phyloP scores from a whole-genome alignment of 2,113 vertebrate genomes.

The Rhinichthys klamathensis region DNA sequence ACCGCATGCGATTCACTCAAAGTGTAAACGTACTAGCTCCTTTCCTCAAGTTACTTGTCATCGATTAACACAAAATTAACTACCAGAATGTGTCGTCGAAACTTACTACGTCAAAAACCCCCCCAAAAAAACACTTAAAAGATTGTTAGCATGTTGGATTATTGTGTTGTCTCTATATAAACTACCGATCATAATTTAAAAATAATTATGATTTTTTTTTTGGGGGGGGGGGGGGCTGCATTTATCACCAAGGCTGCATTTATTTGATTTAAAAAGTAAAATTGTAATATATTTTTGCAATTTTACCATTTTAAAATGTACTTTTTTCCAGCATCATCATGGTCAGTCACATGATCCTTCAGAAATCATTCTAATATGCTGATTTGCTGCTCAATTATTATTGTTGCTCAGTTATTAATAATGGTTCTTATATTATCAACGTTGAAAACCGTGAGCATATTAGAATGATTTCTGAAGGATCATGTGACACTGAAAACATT shows the following conservation, averaged over 20 bases:
- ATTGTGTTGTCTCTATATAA: background rate
- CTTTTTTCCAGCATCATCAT: too few species aligned
- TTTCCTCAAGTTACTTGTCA: background rate
- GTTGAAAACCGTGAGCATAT: background rate
- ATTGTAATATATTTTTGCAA: background rate
- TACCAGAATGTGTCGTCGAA: background rate
- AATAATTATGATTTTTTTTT: background rate
- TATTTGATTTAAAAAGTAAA: background rate
- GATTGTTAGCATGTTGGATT: background rate
- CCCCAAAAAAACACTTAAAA: background rate
- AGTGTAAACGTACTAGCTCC: too few species aligned
- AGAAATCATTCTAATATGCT: background rate
- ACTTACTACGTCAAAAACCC: too few species aligned
- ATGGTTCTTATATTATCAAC: background rate
- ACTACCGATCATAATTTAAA: background rate
- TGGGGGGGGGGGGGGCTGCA: too few species aligned
- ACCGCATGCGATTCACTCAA: background rate
- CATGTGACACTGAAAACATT: too few species aligned
- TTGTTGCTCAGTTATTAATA: background rate
- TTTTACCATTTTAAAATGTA: background rate
- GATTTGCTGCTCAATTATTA: background rate
- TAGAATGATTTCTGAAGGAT: too few species aligned
- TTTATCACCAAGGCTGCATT: background rate
- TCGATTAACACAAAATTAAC: background rate
- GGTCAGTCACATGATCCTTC: too few species aligned